These are phyloP conservation scores for Lasius platythorax DNA, from an alignment of 2,888 invertebrate species.

Conservation along the genomic window DNA sequence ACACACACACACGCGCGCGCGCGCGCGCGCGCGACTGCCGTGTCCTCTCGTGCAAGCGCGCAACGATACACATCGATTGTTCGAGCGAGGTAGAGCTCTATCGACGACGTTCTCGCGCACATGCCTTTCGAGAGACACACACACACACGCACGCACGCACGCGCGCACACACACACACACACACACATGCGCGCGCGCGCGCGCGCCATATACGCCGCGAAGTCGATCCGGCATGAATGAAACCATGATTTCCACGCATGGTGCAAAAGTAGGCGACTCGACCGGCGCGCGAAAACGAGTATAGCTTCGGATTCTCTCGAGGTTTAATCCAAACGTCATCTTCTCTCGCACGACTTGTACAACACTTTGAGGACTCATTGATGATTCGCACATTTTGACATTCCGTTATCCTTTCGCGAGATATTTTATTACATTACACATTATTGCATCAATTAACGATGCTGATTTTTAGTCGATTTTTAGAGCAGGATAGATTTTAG, in stretches of 20 bases:
- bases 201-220: constrained; percentile 23
- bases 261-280: constrained; percentile 74
- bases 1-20: constrained; percentile 2
- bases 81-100: constrained; percentile 52
- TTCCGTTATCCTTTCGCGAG: not conserved
- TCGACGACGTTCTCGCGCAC: constrained; percentile 57
- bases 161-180: constrained; percentile 58
- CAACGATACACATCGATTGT: constrained; percentile 55
- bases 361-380: constrained; percentile 12
- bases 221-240: constrained; percentile 81
- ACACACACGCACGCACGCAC: constrained; percentile 51
- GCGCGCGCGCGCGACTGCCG: constrained; percentile 3
- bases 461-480: not conserved
- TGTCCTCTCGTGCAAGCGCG: constrained; percentile 27
- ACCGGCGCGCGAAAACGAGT: constrained; percentile 34
- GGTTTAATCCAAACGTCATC: not conserved
- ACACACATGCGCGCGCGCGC: constrained; percentile 52
- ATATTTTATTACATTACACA: not conserved
- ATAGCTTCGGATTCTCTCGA: not conserved
- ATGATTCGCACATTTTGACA: not conserved
- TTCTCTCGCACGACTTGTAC: constrained; percentile 26
- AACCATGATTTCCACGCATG: constrained; percentile 81
- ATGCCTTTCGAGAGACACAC: constrained; percentile 61
- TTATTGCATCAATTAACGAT: not conserved
- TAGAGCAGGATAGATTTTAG: not conserved